Conservation (phyloP, 2,888 invertebrate species). For the Odontomyia ornata region DNA sequence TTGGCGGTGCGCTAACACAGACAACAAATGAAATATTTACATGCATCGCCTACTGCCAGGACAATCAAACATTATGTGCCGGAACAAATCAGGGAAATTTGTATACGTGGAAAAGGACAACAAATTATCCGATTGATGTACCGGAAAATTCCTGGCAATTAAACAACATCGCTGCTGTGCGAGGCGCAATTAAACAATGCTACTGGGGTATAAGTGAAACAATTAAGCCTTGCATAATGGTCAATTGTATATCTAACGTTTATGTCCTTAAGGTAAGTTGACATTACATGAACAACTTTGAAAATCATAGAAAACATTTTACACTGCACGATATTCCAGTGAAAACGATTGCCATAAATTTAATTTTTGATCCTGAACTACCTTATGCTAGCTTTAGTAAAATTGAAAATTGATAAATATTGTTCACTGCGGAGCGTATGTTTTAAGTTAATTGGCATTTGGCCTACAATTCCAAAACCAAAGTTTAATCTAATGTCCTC, state of each 20-base stretch:
- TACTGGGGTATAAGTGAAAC: slow-evolving; percentile 81
- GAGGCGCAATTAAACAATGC: slow-evolving; percentile 81
- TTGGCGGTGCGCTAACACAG: slow-evolving; percentile 31
- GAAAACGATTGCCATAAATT: too few species aligned
- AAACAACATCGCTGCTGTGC: slow-evolving; percentile 75
- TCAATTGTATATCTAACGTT: slow-evolving; percentile 84
- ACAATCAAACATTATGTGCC: slow-evolving; percentile 83
- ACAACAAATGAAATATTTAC: slow-evolving; percentile 71
- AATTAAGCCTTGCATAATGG: slow-evolving; percentile 77
- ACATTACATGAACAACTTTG: background rate
- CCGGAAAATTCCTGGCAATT: slow-evolving; percentile 85
- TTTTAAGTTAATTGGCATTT: too few species aligned
- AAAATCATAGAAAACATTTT: background rate
- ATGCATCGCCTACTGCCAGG: slow-evolving; percentile 73
- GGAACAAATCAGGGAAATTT: slow-evolving; percentile 91
- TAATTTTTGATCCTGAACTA: too few species aligned
- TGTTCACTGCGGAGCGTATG: too few species aligned
- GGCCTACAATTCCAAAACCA: too few species aligned
- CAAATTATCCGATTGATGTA: slow-evolving; percentile 65
- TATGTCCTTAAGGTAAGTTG: slow-evolving; percentile 72
- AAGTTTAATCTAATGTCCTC: too few species aligned
- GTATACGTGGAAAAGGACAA: slow-evolving; percentile 79
- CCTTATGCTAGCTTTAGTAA: too few species aligned
- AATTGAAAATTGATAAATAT: too few species aligned
- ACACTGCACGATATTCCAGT: too few species aligned